Conservation (phyloP, 2,113 vertebrate genomes). For the Struthidea cinerea region DNA sequence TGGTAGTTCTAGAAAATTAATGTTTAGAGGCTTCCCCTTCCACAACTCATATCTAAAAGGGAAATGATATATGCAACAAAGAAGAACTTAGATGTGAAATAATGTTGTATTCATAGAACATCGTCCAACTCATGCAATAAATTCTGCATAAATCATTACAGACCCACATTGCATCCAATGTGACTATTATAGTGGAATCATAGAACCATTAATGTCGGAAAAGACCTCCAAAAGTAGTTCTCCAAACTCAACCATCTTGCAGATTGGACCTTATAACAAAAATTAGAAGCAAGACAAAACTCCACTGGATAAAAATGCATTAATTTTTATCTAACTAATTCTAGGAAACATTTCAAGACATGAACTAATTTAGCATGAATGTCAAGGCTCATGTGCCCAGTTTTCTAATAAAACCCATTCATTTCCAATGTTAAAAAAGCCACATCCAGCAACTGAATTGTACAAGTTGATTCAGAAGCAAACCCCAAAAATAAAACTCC, state of each 20-base stretch:
- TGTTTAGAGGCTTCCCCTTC: background rate
- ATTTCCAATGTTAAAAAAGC: background rate
- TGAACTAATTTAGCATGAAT: background rate
- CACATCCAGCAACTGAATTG: background rate
- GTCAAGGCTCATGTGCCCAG: background rate
- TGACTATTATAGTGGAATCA: background rate
- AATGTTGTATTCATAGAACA: background rate
- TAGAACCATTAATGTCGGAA: background rate
- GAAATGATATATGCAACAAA: background rate
- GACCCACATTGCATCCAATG: fast-evolving
- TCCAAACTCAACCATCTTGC: background rate
- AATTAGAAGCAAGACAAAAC: background rate
- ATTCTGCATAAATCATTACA: background rate
- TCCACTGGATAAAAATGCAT: background rate
- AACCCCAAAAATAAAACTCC: background rate
- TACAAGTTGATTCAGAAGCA: background rate
- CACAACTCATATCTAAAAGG: background rate
- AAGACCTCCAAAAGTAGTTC: background rate
- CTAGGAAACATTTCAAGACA: background rate
- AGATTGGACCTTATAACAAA: background rate
- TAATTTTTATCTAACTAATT: background rate
- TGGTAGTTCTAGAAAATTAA: background rate
- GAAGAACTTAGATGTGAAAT: background rate
- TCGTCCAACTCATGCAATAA: background rate
- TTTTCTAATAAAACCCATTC: background rate